A percentile compares a stretch with the other conserved stretches of the same genome.
These are phyloP conservation scores for Lasioglossum baleicum DNA, from an alignment of 1,140 invertebrate genomes.

Conservation along the genomic window DNA sequence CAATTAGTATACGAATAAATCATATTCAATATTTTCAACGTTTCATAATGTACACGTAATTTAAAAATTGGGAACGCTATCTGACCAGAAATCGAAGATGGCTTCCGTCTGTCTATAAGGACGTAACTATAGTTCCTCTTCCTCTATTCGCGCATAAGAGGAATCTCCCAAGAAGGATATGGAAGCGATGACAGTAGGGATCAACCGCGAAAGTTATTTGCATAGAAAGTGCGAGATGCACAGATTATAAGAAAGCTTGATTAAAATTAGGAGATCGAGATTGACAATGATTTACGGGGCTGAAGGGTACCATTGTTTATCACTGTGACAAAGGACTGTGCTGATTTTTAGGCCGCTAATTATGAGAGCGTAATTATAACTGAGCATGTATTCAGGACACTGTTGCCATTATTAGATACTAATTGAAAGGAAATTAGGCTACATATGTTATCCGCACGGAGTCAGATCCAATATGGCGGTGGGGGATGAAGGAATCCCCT, in stretches of 20 bases:
- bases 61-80: slow-evolving; percentile 1
- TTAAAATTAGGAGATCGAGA: slow-evolving; percentile 6
- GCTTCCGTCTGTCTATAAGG: background rate
- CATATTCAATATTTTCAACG: too few species aligned
- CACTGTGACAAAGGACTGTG: background rate
- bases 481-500: too few species aligned
- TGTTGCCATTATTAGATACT: background rate
- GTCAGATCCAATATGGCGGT: too few species aligned
- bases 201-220: background rate
- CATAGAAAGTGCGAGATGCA: background rate
- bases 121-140: background rate
- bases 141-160: background rate
- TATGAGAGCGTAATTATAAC: slow-evolving; percentile 7
- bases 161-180: background rate
- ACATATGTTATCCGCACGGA: background rate
- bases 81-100: background rate
- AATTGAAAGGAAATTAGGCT: slow-evolving; percentile 4
- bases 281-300: background rate
- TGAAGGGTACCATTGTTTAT: slow-evolving; percentile 3
- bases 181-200: background rate
- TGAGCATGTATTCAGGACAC: background rate
- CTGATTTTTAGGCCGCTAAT: slow-evolving; percentile 6
- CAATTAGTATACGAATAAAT: too few species aligned
- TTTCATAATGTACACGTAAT: background rate
- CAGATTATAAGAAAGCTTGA: background rate